These are phyloP conservation scores for Pinna nobilis DNA, from an alignment of 1,140 invertebrate species.

Conservation along the genomic window DNA sequence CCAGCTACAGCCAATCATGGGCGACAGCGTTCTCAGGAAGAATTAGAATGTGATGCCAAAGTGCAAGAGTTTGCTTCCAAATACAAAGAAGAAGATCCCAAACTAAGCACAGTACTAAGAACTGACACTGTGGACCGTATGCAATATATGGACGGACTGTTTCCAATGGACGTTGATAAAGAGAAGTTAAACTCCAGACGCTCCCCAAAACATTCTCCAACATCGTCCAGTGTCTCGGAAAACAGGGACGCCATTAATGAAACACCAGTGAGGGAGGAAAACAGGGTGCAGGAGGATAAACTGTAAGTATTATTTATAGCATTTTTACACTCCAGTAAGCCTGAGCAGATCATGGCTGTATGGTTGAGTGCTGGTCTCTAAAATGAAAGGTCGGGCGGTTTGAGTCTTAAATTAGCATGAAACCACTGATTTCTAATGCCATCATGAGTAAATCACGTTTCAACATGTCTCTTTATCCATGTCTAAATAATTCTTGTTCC, in stretches of 20 bases:
- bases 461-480: too few relatives aligned
- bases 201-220: conserved; percentile 14
- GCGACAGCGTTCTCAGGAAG: conserved; percentile 82
- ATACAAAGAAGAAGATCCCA: conserved; percentile 76
- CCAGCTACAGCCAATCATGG: conserved; percentile 48
- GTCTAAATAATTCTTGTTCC: too few relatives aligned
- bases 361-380: too few relatives aligned
- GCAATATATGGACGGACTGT: conserved; percentile 87
- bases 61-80: conserved; percentile 84
- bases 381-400: too few relatives aligned
- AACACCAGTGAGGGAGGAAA: conserved; percentile 14
- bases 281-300: not conserved
- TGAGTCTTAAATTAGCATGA: too few relatives aligned
- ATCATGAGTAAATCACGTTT: too few relatives aligned
- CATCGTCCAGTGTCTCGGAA: conserved; percentile 11
- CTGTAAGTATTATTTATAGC: too few relatives aligned
- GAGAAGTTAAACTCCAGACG: not conserved
- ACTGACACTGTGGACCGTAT: conserved; percentile 84
- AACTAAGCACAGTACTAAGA: conserved; percentile 75
- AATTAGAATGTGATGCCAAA: conserved; percentile 87
- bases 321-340: too few relatives aligned
- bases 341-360: too few relatives aligned
- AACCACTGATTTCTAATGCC: too few relatives aligned
- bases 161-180: conserved; percentile 63
- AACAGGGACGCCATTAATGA: conserved; percentile 5